Percentiles rank a stretch among this genome's conserved stretches.
These are phyloP conservation scores for Trematomus loennbergii DNA, from an alignment of 2,113 vertebrate genomes.

Conservation along the genomic window DNA sequence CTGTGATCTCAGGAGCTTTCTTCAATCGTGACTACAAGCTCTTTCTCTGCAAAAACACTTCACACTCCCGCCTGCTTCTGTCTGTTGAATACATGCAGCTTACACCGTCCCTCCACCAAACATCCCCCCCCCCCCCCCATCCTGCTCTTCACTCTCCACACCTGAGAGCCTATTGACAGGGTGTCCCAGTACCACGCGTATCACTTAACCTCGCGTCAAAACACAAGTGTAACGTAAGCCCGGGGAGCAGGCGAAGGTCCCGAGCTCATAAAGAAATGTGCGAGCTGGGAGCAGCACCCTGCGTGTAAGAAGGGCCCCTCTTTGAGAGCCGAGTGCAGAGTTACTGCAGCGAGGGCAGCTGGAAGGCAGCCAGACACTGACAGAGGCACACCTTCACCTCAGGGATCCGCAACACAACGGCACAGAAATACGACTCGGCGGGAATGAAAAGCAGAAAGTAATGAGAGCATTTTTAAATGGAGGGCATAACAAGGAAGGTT, in stretches of 20 bases:
- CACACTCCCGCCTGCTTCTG: constrained; percentile 11
- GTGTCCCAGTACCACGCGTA: constrained; percentile 68
- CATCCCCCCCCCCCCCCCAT: neutral
- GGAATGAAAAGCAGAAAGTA: neutral
- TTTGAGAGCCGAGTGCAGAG: constrained; percentile 34
- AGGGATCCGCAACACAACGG: constrained; percentile 28
- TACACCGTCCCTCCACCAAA: neutral
- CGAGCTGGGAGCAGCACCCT: constrained; percentile 64
- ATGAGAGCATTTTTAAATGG: neutral
- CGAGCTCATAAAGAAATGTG: constrained; percentile 67
- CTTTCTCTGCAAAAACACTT: constrained; percentile 11
- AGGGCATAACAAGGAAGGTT: neutral
- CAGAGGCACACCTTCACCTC: constrained; percentile 53
- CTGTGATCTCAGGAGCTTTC: constrained; percentile 10
- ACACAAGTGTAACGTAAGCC: constrained; percentile 71
- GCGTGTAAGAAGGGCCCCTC: constrained; percentile 46
- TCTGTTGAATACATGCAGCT: constrained; percentile 16
- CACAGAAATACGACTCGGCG: constrained; percentile 26
- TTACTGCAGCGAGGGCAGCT: constrained; percentile 36
- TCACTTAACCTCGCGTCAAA: constrained; percentile 80
- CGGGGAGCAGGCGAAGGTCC: constrained; percentile 52
- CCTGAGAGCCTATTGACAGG: constrained; percentile 65
- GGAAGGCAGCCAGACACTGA: constrained; percentile 57
- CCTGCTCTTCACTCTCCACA: constrained; percentile 29
- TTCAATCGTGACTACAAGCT: neutral